Percentiles rank a stretch among this genome's conserved stretches.
These are phyloP conservation scores for Aphaenogaster ashmeadi DNA, from an alignment of 1,140 invertebrate genomes.

Conservation along the genomic window DNA sequence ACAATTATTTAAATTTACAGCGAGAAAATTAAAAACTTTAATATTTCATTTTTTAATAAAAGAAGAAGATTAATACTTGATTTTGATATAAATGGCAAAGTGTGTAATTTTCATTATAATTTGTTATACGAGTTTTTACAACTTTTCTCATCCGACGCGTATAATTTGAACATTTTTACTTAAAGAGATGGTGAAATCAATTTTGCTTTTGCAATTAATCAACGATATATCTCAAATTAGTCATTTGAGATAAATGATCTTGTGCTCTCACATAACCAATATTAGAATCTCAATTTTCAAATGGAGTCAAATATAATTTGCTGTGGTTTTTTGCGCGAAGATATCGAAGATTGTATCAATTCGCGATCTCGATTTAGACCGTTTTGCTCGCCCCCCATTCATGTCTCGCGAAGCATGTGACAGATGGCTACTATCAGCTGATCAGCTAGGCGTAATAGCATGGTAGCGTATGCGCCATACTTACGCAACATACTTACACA, in stretches of 20 bases:
- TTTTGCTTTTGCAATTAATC: neutral
- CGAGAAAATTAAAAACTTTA: neutral
- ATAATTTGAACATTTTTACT: neutral
- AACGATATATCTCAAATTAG: neutral
- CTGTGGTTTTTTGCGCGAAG: neutral
- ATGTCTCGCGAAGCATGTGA: neutral
- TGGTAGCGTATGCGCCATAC: neutral
- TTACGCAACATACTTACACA: neutral
- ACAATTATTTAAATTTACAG: neutral
- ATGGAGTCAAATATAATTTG: neutral
- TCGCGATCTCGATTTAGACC: neutral
- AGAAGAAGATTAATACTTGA: neutral
- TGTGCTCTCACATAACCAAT: neutral
- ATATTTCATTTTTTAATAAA: neutral
- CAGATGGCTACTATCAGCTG: neutral
- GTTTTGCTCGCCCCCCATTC: neutral
- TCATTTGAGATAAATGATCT: neutral
- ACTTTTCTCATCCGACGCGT: neutral
- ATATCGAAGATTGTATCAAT: neutral
- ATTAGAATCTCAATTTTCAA: neutral
- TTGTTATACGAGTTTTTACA: neutral
- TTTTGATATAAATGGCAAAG: neutral
- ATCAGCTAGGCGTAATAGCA: neutral
- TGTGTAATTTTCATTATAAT: neutral
- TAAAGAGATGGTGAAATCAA: neutral